Evolutionary conservation across 2,888 invertebrate species (phyloP), one percentile per base, ranked within the genome.

Genomic region (Brachypalpus laphriformis): DNA sequence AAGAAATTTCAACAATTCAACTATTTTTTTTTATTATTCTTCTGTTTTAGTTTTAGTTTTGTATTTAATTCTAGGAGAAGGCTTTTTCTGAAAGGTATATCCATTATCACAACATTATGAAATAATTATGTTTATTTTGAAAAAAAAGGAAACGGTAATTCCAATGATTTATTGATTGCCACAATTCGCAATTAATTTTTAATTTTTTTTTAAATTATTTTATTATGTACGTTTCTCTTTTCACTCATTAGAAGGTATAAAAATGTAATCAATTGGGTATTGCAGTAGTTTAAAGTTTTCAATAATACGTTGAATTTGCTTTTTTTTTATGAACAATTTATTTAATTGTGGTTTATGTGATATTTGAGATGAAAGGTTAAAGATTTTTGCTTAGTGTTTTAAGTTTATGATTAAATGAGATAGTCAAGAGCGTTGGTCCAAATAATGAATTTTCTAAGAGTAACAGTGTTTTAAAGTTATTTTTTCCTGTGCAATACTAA

Each of bases 31-130:
- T 34, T 34, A 14, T 54, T n/a, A 31, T 57, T 45, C 7, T 37
- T 59, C 9, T 28, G n/a, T 59, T 49, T 42, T 40, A 42, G 16
- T 57, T 37, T 25, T 68, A 6, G 31, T 37, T 65, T 81, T 71
- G 22, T 85, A 61, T 71, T 85, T 85, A 75, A 75, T 70, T 78
- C 81, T 85, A 83, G 81, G 66, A 85, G 80, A 83, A 83, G 78
- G 83, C 78, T 82, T 78, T 71, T 80, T 75, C 56, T 75, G 85
- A 81, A 85, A 83, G 83, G 83, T 83, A 83, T 74, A 72, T 77
- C 59, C 78, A 78, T 83, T 85, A 85, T 85, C 85, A 85, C 85
- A 85, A 85, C 70, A 81, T 85, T 81, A 81, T 85, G 40, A 76
- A 81, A 85, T 51, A 61, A 70, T 47, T 34, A 37, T 72, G 11